These are phyloP conservation scores for Arizona elegans DNA, from an alignment of 2,113 vertebrate genomes.

Conservation along the genomic window DNA sequence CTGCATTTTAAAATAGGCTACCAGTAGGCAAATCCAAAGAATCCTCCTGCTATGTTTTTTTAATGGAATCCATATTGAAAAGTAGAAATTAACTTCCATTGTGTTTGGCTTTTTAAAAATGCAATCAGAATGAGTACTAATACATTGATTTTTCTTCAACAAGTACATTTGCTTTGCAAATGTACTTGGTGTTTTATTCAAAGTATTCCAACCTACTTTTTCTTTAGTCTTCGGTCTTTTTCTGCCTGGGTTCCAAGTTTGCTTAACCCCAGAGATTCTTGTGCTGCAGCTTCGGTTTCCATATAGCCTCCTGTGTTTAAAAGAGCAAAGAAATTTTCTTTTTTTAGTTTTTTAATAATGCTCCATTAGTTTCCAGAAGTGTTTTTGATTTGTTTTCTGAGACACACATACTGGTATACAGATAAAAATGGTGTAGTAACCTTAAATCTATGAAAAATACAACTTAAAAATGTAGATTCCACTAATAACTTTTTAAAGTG, in stretches of 20 bases:
- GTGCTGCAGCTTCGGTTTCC: conserved; percentile 85
- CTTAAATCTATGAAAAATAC: background rate
- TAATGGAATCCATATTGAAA: conserved; percentile 5
- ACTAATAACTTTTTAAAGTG: background rate
- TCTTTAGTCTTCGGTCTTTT: conserved; percentile 95
- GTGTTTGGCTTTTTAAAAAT: conserved; percentile 21
- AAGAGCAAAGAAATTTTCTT: conserved; percentile 15
- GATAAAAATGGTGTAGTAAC: background rate
- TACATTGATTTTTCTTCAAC: background rate
- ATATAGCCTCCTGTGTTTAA: conserved; percentile 79
- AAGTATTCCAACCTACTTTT: conserved; percentile 84
- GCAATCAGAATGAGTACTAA: background rate
- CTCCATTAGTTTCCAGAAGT: background rate
- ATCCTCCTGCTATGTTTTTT: background rate
- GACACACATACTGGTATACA: too few species aligned
- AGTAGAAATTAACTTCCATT: conserved; percentile 21
- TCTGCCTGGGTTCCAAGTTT: conserved; percentile 98
- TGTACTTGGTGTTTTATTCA: background rate
- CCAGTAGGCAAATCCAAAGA: conserved; percentile 35
- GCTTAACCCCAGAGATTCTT: conserved; percentile 86
- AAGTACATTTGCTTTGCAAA: too few species aligned
- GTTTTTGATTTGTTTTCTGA: background rate
- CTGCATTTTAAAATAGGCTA: conserved; percentile 35
- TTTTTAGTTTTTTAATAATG: background rate
- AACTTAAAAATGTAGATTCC: background rate